These are phyloP conservation scores for Hemiprocne comata DNA, from an alignment of 2,113 vertebrate species.

Conservation along the genomic window DNA sequence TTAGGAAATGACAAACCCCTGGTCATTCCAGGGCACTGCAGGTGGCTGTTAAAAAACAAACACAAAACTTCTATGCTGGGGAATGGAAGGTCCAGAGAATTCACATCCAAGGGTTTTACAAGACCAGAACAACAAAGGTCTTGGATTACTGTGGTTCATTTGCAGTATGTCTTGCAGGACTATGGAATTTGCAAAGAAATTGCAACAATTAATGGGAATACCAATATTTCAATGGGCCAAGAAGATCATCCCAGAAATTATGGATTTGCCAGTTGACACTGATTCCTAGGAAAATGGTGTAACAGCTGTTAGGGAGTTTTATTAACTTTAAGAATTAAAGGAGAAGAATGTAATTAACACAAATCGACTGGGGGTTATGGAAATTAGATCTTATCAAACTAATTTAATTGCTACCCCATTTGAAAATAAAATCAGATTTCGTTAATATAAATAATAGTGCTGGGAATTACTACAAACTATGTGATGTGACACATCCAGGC, in stretches of 20 bases:
- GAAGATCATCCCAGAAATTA: not conserved
- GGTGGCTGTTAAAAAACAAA: not conserved
- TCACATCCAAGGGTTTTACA: not conserved
- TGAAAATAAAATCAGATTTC: not conserved
- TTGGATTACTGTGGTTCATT: not conserved
- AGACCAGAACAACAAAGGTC: not conserved
- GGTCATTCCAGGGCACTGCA: not conserved
- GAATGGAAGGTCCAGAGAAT: fast-evolving
- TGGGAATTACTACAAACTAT: fast-evolving
- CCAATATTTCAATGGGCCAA: not conserved
- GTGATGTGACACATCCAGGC: fast-evolving
- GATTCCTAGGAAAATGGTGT: not conserved
- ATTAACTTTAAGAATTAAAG: not conserved
- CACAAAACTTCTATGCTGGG: not conserved
- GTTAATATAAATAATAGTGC: not conserved
- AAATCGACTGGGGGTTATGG: not conserved
- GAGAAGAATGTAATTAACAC: not conserved
- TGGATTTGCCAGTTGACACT: not conserved
- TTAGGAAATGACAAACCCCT: not conserved
- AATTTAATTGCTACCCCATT: not conserved
- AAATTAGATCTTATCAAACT: not conserved
- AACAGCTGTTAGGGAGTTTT: not conserved
- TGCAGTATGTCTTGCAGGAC: not conserved
- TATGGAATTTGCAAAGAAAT: not conserved
- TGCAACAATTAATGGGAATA: not conserved